phyloP scores from a whole-genome alignment of 2,797 vertebrate genomes.

The Gymnoscopelus microlampas region DNA sequence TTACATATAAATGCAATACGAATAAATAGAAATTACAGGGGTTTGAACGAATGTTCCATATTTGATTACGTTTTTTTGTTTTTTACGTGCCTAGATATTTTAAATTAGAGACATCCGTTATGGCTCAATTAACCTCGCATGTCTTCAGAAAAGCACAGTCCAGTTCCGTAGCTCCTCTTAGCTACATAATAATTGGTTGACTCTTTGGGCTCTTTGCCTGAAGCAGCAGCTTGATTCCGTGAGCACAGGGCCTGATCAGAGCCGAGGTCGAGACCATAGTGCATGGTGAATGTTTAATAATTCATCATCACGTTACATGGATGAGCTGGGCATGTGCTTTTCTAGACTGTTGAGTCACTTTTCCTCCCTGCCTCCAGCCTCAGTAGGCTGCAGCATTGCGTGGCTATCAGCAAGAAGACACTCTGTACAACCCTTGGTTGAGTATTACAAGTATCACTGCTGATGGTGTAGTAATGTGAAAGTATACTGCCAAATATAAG shows the following conservation, averaged over 20 bases:
- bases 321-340: constrained; percentile 31
- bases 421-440: constrained; percentile 35
- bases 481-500: constrained; percentile 24
- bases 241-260: constrained; percentile 31
- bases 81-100: too few relatives aligned
- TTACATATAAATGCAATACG: background rate
- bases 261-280: constrained; percentile 37
- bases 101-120: background rate
- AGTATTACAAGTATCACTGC: constrained; percentile 14
- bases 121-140: background rate
- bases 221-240: constrained; percentile 41
- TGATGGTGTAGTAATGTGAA: constrained; percentile 35
- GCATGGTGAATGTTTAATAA: constrained; percentile 54
- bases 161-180: constrained; percentile 2
- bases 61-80: background rate
- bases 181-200: constrained; percentile 32
- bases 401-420: constrained; percentile 41
- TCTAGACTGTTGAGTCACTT: constrained; percentile 55
- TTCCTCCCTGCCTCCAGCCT: constrained; percentile 9
- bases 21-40: background rate
- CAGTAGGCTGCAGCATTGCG: constrained; percentile 37
- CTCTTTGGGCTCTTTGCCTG: constrained; percentile 49
- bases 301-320: constrained; percentile 60
- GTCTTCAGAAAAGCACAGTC: constrained; percentile 8
- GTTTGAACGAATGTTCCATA: background rate